Evolutionary conservation across 2,797 vertebrate genomes (phyloP), one percentile per base, ranked within the genome.

Genomic region (Oreortyx pictus): DNA sequence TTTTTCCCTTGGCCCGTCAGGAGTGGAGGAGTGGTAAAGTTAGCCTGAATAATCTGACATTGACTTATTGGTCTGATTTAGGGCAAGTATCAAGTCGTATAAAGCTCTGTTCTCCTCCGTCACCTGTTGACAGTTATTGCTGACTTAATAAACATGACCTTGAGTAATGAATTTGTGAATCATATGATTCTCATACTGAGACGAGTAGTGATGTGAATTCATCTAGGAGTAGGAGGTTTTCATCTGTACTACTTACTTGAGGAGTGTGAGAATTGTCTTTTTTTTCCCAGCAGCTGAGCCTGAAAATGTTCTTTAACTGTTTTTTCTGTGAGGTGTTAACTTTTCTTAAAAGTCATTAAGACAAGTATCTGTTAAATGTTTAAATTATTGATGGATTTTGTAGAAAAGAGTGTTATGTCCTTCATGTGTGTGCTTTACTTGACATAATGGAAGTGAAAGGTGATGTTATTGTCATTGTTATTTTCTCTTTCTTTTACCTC

Each of bases 181-280:
- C 64, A 29, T 62, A 25, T 78, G 91, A 72, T 50, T 88, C 62
- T 90, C 39, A 31, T 5, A 22, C 1, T 8, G 66, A 41, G 43
- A 33, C 86, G 70, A 86, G 35, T 50, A 27, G 39, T 2, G 1
- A 0, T 72, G 57, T 49, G 66, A 75, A 35, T 67, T 71, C 62
- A 66, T 15, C 75, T 85, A 15, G 33, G 60, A 91, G 86, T 93
- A 19, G 61, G 81, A 93, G 78, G 29, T 61, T 93, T 87, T 79
- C 24, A 33, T 7, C 59, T 92, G 15, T 76, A 31, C 24, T 73
- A 6, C 52, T 14, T 41, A 39, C 37, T 52, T 52, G 24, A 81
- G 65, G n/a, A 77, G 24, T 47, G 6, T 74, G 70, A 88, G 11
- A 22, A 23, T 92, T 92, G 74, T 82, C 52, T 88, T 79, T 72